These are phyloP conservation scores for Cyprinodon brontotheroides DNA, from an alignment of 2,113 vertebrate species.

Conservation along the genomic window DNA sequence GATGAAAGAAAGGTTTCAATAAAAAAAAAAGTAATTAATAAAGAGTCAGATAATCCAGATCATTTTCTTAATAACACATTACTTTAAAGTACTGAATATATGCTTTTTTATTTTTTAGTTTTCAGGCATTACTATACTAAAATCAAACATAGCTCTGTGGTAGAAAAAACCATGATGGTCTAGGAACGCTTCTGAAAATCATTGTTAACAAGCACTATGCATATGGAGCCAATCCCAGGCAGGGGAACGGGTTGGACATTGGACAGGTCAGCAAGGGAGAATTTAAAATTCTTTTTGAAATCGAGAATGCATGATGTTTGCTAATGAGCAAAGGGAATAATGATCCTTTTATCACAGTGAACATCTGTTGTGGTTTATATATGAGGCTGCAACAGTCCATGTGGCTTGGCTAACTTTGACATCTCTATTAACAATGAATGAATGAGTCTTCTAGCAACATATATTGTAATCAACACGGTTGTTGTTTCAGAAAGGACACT, in stretches of 20 bases:
- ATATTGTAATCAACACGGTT: background rate
- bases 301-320: background rate
- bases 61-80: background rate
- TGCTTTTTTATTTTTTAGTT: too few relatives aligned
- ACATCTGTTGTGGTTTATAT: conserved; percentile 1
- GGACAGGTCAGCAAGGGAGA: background rate
- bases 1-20: background rate
- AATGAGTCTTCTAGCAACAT: background rate
- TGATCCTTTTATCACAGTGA: background rate
- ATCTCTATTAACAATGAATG: conserved; percentile 2
- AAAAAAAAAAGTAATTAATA: too few relatives aligned
- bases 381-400: background rate
- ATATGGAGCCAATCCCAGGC: background rate
- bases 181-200: background rate
- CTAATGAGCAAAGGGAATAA: background rate
- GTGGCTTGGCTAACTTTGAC: conserved; percentile 3
- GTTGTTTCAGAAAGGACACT: background rate
- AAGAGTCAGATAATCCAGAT: background rate
- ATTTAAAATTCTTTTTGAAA: background rate
- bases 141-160: background rate
- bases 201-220: background rate
- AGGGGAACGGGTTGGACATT: background rate
- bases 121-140: background rate
- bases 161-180: background rate
- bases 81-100: background rate